Evolutionary conservation across 2,888 invertebrate genomes (phyloP).

Genomic region (Pollenia labialis): DNA sequence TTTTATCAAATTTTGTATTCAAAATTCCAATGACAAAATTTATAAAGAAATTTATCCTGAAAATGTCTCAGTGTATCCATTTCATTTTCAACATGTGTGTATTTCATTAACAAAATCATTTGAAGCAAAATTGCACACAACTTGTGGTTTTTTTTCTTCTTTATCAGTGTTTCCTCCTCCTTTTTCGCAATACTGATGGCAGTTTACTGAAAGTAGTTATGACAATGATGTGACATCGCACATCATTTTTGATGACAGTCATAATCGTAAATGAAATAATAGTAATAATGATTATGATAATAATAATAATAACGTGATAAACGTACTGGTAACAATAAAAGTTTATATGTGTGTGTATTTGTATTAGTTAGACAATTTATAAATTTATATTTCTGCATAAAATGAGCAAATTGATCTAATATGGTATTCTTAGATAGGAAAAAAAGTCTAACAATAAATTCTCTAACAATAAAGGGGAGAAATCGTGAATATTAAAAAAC

Average conservation of each 20-base stretch:
- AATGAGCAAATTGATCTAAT: constrained; percentile 49
- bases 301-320: constrained; percentile 37
- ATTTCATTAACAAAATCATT: constrained; percentile 41
- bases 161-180: neutral
- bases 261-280: constrained; percentile 63
- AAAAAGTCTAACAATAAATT: constrained; percentile 28
- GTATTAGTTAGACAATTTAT: neutral
- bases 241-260: constrained; percentile 64
- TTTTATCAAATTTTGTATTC: too few relatives aligned
- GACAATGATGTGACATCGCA: constrained; percentile 59
- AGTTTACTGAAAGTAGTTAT: constrained; percentile 43
- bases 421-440: neutral
- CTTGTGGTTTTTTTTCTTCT: constrained; percentile 42
- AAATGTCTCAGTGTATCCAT: neutral
- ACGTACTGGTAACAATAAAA: neutral
- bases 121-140: constrained; percentile 53
- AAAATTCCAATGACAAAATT: too few relatives aligned
- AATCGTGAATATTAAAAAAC: constrained; percentile 10
- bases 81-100: neutral
- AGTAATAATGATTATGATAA: constrained; percentile 43
- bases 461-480: neutral
- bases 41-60: neutral
- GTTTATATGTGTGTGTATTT: neutral
- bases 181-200: constrained; percentile 31
- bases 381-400: constrained; percentile 20